Conservation (phyloP, 1,140 invertebrate species). For the Bombyx mandarina region DNA sequence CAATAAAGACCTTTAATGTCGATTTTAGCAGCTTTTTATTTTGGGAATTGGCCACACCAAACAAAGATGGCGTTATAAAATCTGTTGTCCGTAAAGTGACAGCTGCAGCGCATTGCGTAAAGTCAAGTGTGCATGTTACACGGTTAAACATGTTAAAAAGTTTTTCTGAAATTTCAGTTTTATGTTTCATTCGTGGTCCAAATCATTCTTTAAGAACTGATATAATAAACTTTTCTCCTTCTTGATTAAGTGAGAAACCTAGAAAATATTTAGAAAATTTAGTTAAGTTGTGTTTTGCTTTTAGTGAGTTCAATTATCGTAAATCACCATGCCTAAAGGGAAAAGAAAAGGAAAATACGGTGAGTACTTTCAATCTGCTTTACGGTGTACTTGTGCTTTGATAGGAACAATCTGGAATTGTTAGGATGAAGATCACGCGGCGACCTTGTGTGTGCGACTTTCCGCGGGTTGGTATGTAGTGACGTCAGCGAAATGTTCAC, state of each 20-base stretch:
- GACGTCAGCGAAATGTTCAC: background rate
- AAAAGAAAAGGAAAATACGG: conserved; percentile 69
- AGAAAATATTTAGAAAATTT: conserved; percentile 50
- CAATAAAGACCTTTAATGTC: no score
- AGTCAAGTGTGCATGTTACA: conserved; percentile 65
- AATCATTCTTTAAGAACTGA: conserved; percentile 67
- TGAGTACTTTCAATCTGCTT: conserved; percentile 26
- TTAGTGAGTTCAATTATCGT: conserved; percentile 38
- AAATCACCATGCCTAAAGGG: conserved; percentile 63
- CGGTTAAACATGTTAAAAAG: conserved; percentile 72
- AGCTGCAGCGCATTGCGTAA: conserved; percentile 51
- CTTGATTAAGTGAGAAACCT: conserved; percentile 68
- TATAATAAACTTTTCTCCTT: conserved; percentile 68
- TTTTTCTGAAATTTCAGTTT: conserved; percentile 71
- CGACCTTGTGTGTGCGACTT: conserved; percentile 57
- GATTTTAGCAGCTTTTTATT: no score
- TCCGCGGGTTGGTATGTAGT: conserved; percentile 27
- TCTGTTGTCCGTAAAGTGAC: conserved; percentile 31
- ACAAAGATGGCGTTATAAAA: conserved; percentile 36
- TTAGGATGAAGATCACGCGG: conserved; percentile 61
- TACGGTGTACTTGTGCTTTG: conserved; percentile 2
- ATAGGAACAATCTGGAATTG: conserved; percentile 29
- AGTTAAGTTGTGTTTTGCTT: conserved; percentile 58
- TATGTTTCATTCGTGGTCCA: conserved; percentile 65
- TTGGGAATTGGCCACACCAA: no score